phyloP scores from a whole-genome alignment of 2,888 invertebrate genomes.

The Brachyopa scutellaris region DNA sequence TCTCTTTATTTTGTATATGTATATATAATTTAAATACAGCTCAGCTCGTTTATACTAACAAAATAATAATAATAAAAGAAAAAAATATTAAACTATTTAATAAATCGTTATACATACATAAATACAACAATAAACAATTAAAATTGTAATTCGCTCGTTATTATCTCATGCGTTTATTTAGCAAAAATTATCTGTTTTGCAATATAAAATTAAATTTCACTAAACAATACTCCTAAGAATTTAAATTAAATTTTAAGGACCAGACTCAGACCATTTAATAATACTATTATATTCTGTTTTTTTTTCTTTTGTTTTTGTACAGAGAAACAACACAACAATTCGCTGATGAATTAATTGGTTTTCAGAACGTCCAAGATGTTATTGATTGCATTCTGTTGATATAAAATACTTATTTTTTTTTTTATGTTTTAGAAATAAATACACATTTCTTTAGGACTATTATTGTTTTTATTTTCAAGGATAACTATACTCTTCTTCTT shows the following conservation, averaged over 20 bases:
- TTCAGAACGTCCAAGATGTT: not conserved
- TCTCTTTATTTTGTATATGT: constrained; percentile 44
- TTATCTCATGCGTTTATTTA: not conserved
- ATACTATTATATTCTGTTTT: constrained; percentile 61
- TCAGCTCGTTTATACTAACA: constrained; percentile 37
- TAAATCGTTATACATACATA: constrained; percentile 20
- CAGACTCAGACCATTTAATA: constrained; percentile 68
- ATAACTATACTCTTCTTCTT: constrained; percentile 40
- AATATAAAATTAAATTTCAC: not conserved
- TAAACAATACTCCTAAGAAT: not conserved
- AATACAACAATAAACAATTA: not conserved
- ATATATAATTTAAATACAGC: constrained; percentile 58
- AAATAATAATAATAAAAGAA: constrained; percentile 17
- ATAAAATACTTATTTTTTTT: constrained; percentile 20
- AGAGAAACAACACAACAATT: too few species aligned
- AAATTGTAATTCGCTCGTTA: not conserved
- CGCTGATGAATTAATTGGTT: too few species aligned
- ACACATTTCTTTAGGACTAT: constrained; percentile 66
- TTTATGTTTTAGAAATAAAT: constrained; percentile 37
- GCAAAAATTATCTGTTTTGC: not conserved
- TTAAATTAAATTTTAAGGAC: constrained; percentile 36
- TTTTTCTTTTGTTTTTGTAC: too few species aligned
- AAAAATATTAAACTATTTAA: constrained; percentile 8
- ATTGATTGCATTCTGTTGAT: constrained; percentile 7
- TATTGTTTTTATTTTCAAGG: constrained; percentile 61